phyloP scores from a whole-genome alignment of 2,888 invertebrate species.

The Craniophora ligustri region DNA sequence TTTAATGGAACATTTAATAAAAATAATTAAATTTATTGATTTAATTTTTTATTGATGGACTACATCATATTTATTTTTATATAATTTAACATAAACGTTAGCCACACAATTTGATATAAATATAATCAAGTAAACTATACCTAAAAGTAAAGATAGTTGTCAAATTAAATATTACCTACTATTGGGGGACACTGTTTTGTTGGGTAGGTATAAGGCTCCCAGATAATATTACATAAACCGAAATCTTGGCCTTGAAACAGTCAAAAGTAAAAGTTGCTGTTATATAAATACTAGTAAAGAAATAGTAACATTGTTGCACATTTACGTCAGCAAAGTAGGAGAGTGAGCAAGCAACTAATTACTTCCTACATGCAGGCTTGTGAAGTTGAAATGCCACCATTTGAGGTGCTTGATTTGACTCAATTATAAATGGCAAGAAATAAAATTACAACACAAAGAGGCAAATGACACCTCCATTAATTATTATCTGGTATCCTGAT shows the following conservation, averaged over 20 bases:
- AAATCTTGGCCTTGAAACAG: conserved; percentile 20
- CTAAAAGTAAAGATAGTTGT: conserved; percentile 12
- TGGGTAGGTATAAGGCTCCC: too few relatives aligned
- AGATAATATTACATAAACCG: too few relatives aligned
- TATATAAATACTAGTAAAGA: conserved; percentile 5
- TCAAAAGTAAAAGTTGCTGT: conserved; percentile 7
- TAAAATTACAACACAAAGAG: background rate
- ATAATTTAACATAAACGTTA: conserved; percentile 22
- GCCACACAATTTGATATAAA: conserved; percentile 3
- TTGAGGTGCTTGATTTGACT: background rate
- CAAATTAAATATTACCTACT: conserved; percentile 3
- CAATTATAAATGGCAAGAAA: conserved; percentile 9
- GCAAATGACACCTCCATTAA: background rate
- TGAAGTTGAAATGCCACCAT: background rate
- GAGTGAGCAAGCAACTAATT: background rate
- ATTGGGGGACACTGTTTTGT: too few relatives aligned
- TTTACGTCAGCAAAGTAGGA: too few relatives aligned
- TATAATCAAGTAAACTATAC: conserved; percentile 12
- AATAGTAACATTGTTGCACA: background rate
- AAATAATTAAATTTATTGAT: conserved; percentile 4
- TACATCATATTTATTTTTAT: conserved; percentile 5
- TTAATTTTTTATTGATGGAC: conserved; percentile 3
- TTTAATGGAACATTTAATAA: conserved; percentile 22
- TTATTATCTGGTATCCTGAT: background rate
- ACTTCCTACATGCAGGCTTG: background rate